These are phyloP conservation scores for Neomonachus schauinslandi DNA, from an alignment of 2,113 vertebrate species.

Conservation along the genomic window DNA sequence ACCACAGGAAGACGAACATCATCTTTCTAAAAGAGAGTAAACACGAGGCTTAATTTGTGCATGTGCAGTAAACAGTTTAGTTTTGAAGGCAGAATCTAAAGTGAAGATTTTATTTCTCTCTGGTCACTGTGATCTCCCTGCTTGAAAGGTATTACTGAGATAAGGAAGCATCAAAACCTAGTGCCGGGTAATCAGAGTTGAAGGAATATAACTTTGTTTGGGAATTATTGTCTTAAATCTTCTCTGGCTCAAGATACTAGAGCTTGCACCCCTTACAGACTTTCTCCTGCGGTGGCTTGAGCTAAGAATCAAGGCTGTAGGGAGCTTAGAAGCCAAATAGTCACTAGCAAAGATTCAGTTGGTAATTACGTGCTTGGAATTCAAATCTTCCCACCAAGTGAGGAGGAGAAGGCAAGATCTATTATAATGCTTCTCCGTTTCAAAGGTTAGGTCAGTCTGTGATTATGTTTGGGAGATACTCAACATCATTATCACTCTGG, in stretches of 20 bases:
- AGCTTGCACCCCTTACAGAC: background rate
- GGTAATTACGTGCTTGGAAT: slow-evolving; percentile 19
- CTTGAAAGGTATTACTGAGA: slow-evolving; percentile 62
- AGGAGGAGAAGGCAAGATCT: background rate
- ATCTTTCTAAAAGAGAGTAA: slow-evolving; percentile 60
- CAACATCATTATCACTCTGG: background rate
- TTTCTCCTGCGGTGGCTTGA: slow-evolving; percentile 15
- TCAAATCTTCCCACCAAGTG: background rate
- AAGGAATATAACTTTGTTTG: slow-evolving; percentile 48
- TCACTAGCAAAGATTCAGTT: slow-evolving; percentile 37
- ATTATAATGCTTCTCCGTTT: slow-evolving; percentile 10
- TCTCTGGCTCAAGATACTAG: slow-evolving; percentile 37
- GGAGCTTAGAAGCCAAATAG: background rate
- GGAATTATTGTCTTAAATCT: slow-evolving; percentile 40
- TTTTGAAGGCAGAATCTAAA: slow-evolving; percentile 41
- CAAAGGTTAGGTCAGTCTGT: slow-evolving; percentile 21
- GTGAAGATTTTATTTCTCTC: slow-evolving; percentile 62
- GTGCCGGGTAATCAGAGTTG: slow-evolving; percentile 25
- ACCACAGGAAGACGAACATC: slow-evolving; percentile 40
- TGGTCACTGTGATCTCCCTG: slow-evolving; percentile 54
- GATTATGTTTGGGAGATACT: slow-evolving; percentile 22
- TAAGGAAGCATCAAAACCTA: background rate
- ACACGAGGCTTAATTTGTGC: slow-evolving; percentile 65
- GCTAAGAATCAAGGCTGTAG: background rate
- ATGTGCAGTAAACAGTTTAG: slow-evolving; percentile 53